Evolutionary conservation across 2,888 invertebrate species (phyloP), one percentile per base, ranked within the genome.

Genomic region (Diarsia dahlii): DNA sequence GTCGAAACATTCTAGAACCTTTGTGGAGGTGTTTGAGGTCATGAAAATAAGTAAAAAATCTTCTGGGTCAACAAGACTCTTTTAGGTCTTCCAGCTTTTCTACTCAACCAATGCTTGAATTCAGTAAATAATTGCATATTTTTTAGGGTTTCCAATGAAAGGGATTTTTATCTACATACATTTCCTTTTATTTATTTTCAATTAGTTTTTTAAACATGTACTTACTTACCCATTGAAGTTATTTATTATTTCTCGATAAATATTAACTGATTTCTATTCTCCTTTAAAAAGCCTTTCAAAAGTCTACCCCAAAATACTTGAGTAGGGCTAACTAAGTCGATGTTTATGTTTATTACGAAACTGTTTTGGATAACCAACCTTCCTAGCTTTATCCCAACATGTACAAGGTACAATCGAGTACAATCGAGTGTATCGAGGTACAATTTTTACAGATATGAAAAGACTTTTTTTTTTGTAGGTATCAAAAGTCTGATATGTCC

Each of bases 101-200:
- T 34, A 71, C 23, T 56, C 10, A 50, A 28, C 23, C 15, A 58
- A 46, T 71, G 63, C 56, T 64, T 50, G 15, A 56, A 45, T 64
- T 64, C 28, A 56, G 5, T 48, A 56, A 64, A 63, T 71, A 64
- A 71, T 80, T 79, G 63, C 72, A 77, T 52, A 58, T 23, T 56
- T 78, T 80, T 15, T 65, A 56, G n/a, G 52, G 64, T 28, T 80
- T 80, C 18, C 13, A 58, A n/a, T 80, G 34, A 63, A 79, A 15
- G 20, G 20, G 2, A 34, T 56, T 69, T 63, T 50, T 20, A 50
- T 54, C 3, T 45, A 23, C 23, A 23, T 9, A 18, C 15, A 54
- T 79, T 18, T 48, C 2, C 4, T 48, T 48, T 60, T 23, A 39
- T 52, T 60, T 46, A 34, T 70, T 54, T 39, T 8, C 18, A 39